phyloP scores from a whole-genome alignment of 2,888 invertebrate species.

The Pelosia muscerda region DNA sequence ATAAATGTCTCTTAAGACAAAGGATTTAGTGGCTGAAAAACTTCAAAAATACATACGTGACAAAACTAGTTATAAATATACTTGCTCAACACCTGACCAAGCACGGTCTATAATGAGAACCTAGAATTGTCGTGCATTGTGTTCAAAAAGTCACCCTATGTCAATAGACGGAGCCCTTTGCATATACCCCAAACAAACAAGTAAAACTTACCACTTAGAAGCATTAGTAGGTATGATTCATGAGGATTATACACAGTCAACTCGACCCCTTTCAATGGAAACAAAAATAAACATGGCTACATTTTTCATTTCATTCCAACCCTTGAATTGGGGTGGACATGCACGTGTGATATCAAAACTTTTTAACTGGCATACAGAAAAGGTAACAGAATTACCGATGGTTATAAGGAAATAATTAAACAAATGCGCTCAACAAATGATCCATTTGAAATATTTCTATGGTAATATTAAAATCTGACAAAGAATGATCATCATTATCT shows the following conservation, averaged over 20 bases:
- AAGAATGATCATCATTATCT: background rate
- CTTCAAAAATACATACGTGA: too few relatives aligned
- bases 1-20: background rate
- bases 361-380: slow-evolving; percentile 49
- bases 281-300: slow-evolving; percentile 38
- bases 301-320: slow-evolving; percentile 49
- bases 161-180: slow-evolving; percentile 22
- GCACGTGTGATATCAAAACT: slow-evolving; percentile 44
- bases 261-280: slow-evolving; percentile 37
- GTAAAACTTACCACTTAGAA: slow-evolving; percentile 26
- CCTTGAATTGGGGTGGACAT: slow-evolving; percentile 47
- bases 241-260: slow-evolving; percentile 26
- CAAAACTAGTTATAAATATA: background rate
- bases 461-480: background rate
- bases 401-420: slow-evolving; percentile 1
- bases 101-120: background rate
- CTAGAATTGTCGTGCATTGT: background rate
- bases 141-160: slow-evolving; percentile 12
- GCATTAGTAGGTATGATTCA: slow-evolving; percentile 24
- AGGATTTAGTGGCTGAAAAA: too few relatives aligned
- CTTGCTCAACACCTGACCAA: background rate
- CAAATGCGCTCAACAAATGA: background rate
- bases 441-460: background rate
- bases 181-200: slow-evolving; percentile 19
- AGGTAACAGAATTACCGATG: background rate